Base-by-base conservation (phyloP, 1,140 invertebrate species). In the Andricus grossulariae region DNA sequence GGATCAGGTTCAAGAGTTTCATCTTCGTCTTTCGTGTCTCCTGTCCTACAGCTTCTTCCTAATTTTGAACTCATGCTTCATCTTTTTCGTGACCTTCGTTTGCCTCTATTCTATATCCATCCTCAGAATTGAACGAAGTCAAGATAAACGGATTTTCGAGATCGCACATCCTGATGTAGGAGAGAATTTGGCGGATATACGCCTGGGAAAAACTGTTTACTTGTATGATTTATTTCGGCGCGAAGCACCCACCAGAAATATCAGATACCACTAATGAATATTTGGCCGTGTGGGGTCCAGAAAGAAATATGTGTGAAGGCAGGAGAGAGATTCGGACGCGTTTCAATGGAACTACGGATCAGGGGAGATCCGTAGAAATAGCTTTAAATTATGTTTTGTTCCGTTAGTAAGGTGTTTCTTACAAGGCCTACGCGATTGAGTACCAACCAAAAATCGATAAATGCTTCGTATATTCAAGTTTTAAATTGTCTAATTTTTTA, bases 211-310 rank as follows among this genome's bases (percentile, higher is more conserved):
- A 74, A 73, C 77, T 78, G 75, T 80, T 79, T 83, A 77, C 82
- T 75, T 78, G 78, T 77, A 82, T 90, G 89, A 90, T 90, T 90
- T 90, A 90, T 89, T 87, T 84, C 79, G 78, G 83, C 84, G 89
- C 87, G 88, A 90, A 88, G 83, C 88, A 90, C 80, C 88, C 86
- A 88, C 87, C 85, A 90, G 88, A 89, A 90, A 89, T 89, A 90
- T 90, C 89, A 86, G 89, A 90, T 90, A 90, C 84, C 88, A 85
- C 85, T 90, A 90, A 90, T 90, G 89, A 90, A 90, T 90, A 89
- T 87, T 80, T 86, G 85, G 52, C 80, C 79, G 78, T 85, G 84
- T 85, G 84, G 66, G 82, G 84, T 82, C 80, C 82, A 80, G 81
- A 83, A 82, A 85, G 82, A 85, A 85, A 85, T 85, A 82, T 82